Conservation (phyloP, 2,113 vertebrate genomes). For the Crotalus viridis region DNA sequence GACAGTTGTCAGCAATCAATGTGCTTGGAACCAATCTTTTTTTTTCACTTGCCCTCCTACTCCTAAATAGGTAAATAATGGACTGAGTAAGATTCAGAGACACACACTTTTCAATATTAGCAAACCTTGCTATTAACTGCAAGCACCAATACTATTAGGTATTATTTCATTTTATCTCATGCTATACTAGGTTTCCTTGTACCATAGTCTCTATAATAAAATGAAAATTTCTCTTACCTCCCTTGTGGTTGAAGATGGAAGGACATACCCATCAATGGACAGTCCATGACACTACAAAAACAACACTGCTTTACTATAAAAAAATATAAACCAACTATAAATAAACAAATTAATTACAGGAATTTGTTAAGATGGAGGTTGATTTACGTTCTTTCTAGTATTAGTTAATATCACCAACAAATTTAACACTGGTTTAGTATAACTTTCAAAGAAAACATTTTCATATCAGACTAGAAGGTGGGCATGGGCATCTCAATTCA, state of each 20-base stretch:
- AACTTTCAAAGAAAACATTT: conserved; percentile 1
- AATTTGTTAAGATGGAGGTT: not conserved
- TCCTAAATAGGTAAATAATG: not conserved
- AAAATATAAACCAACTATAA: not conserved
- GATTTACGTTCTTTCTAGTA: not conserved
- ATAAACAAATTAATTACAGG: not conserved
- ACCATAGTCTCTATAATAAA: not conserved
- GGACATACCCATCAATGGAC: conserved; percentile 93
- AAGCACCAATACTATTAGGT: too few species aligned
- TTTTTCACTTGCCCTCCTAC: not conserved
- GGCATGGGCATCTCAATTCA: not conserved
- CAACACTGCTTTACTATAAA: conserved; percentile 13
- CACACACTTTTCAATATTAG: not conserved
- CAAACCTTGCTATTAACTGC: not conserved
- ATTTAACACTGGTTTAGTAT: not conserved
- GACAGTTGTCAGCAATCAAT: not conserved
- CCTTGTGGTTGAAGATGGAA: conserved; percentile 93
- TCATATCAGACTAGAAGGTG: not conserved
- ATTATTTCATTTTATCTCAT: not conserved
- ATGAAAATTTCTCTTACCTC: conserved; percentile 75
- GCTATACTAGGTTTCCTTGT: not conserved
- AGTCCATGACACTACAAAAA: conserved; percentile 87
- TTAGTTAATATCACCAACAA: not conserved
- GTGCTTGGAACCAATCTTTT: not conserved
- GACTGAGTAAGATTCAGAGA: not conserved